Evolutionary conservation across 2,888 invertebrate genomes (phyloP).

Genomic region (Pammene fasciana): DNA sequence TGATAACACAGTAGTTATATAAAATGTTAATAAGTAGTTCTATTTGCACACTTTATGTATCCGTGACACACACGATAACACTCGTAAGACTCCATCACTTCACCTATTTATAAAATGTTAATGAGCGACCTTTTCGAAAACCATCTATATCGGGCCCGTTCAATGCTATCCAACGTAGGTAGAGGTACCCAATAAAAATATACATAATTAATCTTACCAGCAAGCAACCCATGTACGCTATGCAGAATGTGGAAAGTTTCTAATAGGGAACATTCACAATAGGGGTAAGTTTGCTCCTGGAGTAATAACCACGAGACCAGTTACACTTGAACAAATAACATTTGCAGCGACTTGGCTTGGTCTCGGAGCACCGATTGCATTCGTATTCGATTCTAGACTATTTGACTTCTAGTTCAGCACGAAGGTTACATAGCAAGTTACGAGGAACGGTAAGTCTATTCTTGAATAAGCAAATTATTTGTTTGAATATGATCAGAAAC

Average conservation of each 20-base stretch:
- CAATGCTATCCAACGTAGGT: not conserved
- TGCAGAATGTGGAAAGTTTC: constrained; percentile 48
- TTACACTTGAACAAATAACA: constrained; percentile 56
- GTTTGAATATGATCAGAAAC: too few relatives aligned
- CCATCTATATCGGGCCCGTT: constrained; percentile 35
- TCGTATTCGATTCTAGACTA: constrained; percentile 53
- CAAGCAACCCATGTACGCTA: constrained; percentile 44
- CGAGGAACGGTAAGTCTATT: constrained; percentile 34
- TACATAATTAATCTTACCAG: constrained; percentile 21
- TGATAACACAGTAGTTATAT: constrained; percentile 46
- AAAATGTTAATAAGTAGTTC: constrained; percentile 50
- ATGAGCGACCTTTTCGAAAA: constrained; percentile 57
- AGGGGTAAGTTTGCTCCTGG: constrained; percentile 60
- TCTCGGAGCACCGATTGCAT: constrained; percentile 48
- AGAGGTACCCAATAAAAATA: constrained; percentile 17
- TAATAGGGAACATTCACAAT: constrained; percentile 56
- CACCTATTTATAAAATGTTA: constrained; percentile 30
- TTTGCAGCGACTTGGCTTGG: constrained; percentile 44
- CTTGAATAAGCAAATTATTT: not conserved
- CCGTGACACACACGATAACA: constrained; percentile 44
- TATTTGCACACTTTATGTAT: constrained; percentile 49
- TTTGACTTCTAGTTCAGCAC: constrained; percentile 51
- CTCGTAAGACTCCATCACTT: constrained; percentile 67
- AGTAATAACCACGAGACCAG: constrained; percentile 53
- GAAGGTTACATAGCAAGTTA: constrained; percentile 49